A percentile compares a stretch with the other conserved stretches of the same genome.
phyloP scores from a whole-genome alignment of 2,113 vertebrate genomes.

The Ibidorhyncha struthersii region DNA sequence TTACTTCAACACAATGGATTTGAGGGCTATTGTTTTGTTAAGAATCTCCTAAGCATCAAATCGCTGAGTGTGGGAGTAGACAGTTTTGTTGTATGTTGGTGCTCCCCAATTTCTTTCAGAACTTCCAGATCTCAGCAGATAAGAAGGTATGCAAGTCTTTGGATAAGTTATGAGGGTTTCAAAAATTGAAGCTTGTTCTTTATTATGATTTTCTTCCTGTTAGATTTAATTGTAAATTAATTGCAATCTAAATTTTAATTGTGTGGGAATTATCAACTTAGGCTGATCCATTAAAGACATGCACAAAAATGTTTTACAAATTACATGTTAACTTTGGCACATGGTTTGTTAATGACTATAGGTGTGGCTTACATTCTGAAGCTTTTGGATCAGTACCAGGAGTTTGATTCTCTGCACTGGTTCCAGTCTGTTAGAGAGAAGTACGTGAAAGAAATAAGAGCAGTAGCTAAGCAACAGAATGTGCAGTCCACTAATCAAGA shows the following conservation, averaged over 20 bases:
- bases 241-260: neutral
- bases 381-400: conserved; percentile 97
- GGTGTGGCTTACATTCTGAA: conserved; percentile 98
- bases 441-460: conserved; percentile 91
- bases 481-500: conserved; percentile 90
- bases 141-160: neutral
- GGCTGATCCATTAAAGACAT: neutral
- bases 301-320: neutral
- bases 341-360: conserved; percentile 56
- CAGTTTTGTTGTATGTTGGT: neutral
- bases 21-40: neutral
- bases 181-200: neutral
- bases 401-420: conserved; percentile 99
- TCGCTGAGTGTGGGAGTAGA: neutral
- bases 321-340: neutral
- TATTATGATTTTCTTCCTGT: neutral
- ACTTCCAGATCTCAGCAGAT: neutral
- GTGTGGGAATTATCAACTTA: neutral
- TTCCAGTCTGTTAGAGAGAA: conserved; percentile 97
- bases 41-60: neutral
- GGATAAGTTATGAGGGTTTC: neutral
- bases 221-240: neutral
- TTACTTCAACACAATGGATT: neutral
- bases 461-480: conserved; percentile 93
- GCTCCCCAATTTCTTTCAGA: neutral